Percentiles rank a stretch among this genome's conserved stretches.
Conservation (phyloP, 2,113 vertebrate species). For the Embiotoca jacksoni region DNA sequence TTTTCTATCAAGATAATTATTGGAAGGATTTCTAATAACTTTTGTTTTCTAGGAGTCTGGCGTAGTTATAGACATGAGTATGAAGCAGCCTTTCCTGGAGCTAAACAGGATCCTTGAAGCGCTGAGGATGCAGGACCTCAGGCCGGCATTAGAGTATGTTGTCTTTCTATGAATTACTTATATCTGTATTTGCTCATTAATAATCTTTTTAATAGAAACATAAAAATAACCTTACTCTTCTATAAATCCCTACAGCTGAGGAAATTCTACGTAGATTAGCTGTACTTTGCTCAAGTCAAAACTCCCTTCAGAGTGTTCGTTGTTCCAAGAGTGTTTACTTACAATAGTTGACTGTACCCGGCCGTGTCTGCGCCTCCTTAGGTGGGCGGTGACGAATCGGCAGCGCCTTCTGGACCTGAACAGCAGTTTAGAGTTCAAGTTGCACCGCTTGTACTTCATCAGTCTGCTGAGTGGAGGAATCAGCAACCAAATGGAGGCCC, state of each 20-base stretch:
- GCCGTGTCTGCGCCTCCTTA: constrained; percentile 49
- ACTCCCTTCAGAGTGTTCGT: not conserved
- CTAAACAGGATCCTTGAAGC: constrained; percentile 92
- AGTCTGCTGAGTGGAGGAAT: constrained; percentile 89
- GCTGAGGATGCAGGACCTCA: constrained; percentile 89
- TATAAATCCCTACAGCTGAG: no score
- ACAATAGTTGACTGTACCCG: not conserved
- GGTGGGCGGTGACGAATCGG: constrained; percentile 90
- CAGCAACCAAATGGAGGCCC: constrained; percentile 89
- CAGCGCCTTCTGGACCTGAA: constrained; percentile 90
- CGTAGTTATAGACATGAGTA: constrained; percentile 90
- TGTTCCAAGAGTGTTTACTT: not conserved
- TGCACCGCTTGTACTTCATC: constrained; percentile 92
- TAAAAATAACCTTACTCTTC: no score
- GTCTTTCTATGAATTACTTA: not conserved
- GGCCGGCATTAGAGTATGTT: constrained; percentile 90
- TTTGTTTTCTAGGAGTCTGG: constrained; percentile 86
- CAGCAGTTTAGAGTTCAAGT: constrained; percentile 92
- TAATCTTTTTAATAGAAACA: not conserved
- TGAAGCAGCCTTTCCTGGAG: constrained; percentile 93
- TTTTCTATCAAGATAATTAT: no score
- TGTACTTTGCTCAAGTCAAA: not conserved
- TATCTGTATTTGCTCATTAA: not conserved
- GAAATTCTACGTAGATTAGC: not conserved
- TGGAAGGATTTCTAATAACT: not conserved